Evolutionary conservation across 2,888 invertebrate genomes (phyloP), one percentile per base, ranked within the genome.

Genomic region (Tricholauxania praeusta): DNA sequence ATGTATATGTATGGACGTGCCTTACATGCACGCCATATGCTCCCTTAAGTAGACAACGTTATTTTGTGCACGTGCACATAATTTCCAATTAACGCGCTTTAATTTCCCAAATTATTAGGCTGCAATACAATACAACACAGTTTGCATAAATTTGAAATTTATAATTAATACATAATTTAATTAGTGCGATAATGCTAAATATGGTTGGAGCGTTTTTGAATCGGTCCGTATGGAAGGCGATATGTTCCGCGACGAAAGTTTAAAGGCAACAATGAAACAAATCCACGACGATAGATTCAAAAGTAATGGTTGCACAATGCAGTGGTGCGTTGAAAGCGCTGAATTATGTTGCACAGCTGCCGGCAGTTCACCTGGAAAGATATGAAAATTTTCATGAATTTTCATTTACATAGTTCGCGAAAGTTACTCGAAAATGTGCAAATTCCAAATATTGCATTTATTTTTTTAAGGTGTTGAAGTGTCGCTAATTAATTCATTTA

Each of bases 261-360:
- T 71, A 65, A 73, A 73, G 73, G 73, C 70, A 73, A 73, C 65
- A 65, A 60, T 57, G 28, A 59, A 64, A 65, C 39, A 59, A 47
- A 66, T 60, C 32, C 73, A 66, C 32, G 32, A 66, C 32, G 32
- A 39, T 10, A 68, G 47, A 62, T 60, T 22, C 7, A 60, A 14
- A 15, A 67, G 15, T 39, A 74, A 71, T 32, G 66, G 55, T 55
- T 66, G 71, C 22, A 62, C 48, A 10, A 39, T 8, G 32, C 63
- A 53, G 48, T 19, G 52, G 12, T 51, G 28, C 15, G 28, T 77
- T 78, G 73, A 72, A 14, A 76, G 78, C 72, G 87, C 87, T 48
- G 78, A 74, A 76, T 84, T 85, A 72, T 85, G 85, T 77, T 86
- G 85, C 66, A 86, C 85, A 64, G 85, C 85, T 69, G 85, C 86